Evolutionary conservation across 1,140 invertebrate genomes (phyloP), one percentile per base, ranked within the genome.

Genomic region (Danaus melanippus): DNA sequence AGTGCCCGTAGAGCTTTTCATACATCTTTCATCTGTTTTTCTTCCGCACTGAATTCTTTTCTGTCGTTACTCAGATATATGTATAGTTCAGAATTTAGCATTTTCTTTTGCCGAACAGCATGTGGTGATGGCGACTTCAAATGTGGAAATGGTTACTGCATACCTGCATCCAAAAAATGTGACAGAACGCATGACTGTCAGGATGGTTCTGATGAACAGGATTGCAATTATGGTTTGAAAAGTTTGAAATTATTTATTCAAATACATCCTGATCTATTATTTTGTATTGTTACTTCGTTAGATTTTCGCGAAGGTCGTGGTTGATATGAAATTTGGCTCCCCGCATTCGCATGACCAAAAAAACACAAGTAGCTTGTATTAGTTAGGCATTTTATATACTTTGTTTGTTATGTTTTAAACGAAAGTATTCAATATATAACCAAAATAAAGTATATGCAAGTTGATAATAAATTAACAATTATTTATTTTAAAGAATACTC

Each of bases 171-270:
- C 59, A 89, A 91, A 71, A 88, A 92, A 64, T 97, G 96, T 88
- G 92, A 97, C 83, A 89, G 91, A 57, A 86, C 88, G 66, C 71
- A 76, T 66, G 91, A 95, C 67, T 97, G 95, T 84, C 85, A 85
- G 42, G 95, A 96, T 79, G 89, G 90, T 62, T 93, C 93, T 59
- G 95, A 97, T 86, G 95, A 97, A 89, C 74, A 85, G 50, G 74
- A 91, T 81, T 93, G 92, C 87, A 72, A 57, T 64, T 83, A 86
- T 69, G 80, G 83, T 84, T 84, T 83, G 83, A 69, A 42, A 11
- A 61, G 67, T 76, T 74, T 53, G 7, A 42, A 51, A 11, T 52
- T 45, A 1, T 32, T 32, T 32, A 32, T 32, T 32, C 21, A 32
- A 32, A 32, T 32, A 32, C 4, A 32, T 32, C 21, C 21, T 32